Evolutionary conservation across 2,888 invertebrate species (phyloP).

Genomic region (Leptopilina syphax): DNA sequence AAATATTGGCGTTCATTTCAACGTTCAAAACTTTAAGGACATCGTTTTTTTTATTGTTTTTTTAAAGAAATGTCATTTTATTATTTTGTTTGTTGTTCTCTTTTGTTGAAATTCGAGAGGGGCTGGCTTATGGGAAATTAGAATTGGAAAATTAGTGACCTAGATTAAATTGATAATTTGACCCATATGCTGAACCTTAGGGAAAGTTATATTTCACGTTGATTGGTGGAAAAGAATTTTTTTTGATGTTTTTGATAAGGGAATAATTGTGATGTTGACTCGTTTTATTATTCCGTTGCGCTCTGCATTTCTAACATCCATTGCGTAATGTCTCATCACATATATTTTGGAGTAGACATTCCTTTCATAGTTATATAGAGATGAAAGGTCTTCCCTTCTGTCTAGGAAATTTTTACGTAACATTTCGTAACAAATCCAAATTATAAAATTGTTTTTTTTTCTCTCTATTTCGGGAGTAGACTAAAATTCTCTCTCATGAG

Average conservation of each 20-base stretch:
- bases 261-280: conserved; percentile 18
- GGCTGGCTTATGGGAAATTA: not conserved
- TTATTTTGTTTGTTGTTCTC: not conserved
- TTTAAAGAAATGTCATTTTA: not conserved
- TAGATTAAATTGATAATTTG: conserved; percentile 20
- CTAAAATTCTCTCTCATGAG: too few relatives aligned
- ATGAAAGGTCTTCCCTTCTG: too few relatives aligned
- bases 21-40: too few relatives aligned
- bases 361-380: conserved; percentile 21
- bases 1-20: too few relatives aligned
- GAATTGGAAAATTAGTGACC: not conserved
- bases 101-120: not conserved
- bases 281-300: conserved; percentile 21
- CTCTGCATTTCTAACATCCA: not conserved
- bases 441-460: conserved; percentile 21
- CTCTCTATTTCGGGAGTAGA: too few relatives aligned
- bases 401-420: conserved; percentile 25
- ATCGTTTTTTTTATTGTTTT: too few relatives aligned
- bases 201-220: not conserved
- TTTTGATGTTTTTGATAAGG: not conserved
- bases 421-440: conserved; percentile 5
- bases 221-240: conserved; percentile 12
- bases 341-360: conserved; percentile 39
- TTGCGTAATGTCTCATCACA: conserved; percentile 30
- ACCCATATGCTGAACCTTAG: not conserved